Conservation (phyloP, 2,113 vertebrate species). For the Strigops habroptila region DNA sequence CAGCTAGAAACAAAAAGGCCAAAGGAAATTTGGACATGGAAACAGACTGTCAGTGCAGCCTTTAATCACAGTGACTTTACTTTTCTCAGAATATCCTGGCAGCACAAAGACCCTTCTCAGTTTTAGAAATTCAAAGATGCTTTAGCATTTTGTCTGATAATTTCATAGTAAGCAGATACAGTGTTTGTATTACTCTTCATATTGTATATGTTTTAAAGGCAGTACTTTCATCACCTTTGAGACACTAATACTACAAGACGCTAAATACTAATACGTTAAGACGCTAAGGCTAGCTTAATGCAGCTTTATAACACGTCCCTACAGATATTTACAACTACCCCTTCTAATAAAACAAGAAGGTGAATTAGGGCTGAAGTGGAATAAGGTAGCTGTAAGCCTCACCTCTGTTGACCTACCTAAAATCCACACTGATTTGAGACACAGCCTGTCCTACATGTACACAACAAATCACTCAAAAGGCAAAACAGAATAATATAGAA, state of each 20-base stretch:
- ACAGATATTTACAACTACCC: constrained; percentile 45
- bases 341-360: constrained; percentile 23
- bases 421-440: not conserved
- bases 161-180: not conserved
- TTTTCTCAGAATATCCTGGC: not conserved
- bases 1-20: not conserved
- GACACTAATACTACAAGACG: constrained; percentile 10
- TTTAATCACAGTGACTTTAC: not conserved
- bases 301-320: constrained; percentile 48
- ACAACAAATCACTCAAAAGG: not conserved
- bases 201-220: not conserved
- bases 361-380: constrained; percentile 10
- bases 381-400: not conserved
- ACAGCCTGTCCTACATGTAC: not conserved
- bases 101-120: not conserved
- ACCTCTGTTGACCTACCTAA: not conserved
- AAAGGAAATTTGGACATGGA: not conserved
- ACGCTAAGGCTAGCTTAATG: constrained; percentile 47
- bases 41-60: not conserved
- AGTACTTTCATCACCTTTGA: constrained; percentile 40
- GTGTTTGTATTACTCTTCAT: not conserved
- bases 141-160: not conserved
- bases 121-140: not conserved
- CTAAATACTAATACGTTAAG: constrained; percentile 39
- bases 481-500: not conserved